Evolutionary conservation across 2,113 vertebrate genomes (phyloP), one percentile per base, ranked within the genome.

Genomic region (Brienomyrus brachyistius): DNA sequence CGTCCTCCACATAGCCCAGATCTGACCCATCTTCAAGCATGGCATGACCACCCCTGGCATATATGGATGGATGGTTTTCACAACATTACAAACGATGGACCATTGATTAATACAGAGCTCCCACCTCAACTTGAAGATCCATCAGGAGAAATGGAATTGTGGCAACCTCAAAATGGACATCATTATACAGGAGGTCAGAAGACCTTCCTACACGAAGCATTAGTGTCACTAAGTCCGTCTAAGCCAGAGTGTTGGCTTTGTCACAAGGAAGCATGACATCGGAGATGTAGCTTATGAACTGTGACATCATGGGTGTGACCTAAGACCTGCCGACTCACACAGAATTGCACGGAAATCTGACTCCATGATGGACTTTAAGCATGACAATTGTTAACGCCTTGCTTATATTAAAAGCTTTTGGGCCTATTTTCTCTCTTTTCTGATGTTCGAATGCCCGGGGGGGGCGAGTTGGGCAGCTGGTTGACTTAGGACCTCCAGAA

Each of bases 1-100:
- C 98, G 0, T 99, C 98, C 92, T 99, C 98, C 92, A 99, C 97
- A 0, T 99, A 99, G 92, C 98, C 99, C 94, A 99, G 93, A 92
- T 98, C 97, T 0, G 97, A 95, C 90, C 98, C 97, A 0, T 99
- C 98, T 19, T 98, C 97, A 92, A 99, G 94, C 91, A 98, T 95
- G 2, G 97, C 98, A 0, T 99, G 97, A 86, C 97, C 98, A 0
- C 98, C 98, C 89, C 97, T 99, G 93, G 6, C 87, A 77, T 0
- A 77, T 66, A 84, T 13, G 86, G 90, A 88, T 10, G 15, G 31
- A 52, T 15, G 47, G 47, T 35, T 13, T 47, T 52, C 31, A 82
- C 45, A 40, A 31, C 66, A 74, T 54, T 31, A 87, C 8, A 48
- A 70, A 70, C 62, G n/a, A 70, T 31, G 62, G 62, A 23, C n/a